Evolutionary conservation across 2,797 vertebrate genomes (phyloP).

Genomic region (Poecilia velifera): DNA sequence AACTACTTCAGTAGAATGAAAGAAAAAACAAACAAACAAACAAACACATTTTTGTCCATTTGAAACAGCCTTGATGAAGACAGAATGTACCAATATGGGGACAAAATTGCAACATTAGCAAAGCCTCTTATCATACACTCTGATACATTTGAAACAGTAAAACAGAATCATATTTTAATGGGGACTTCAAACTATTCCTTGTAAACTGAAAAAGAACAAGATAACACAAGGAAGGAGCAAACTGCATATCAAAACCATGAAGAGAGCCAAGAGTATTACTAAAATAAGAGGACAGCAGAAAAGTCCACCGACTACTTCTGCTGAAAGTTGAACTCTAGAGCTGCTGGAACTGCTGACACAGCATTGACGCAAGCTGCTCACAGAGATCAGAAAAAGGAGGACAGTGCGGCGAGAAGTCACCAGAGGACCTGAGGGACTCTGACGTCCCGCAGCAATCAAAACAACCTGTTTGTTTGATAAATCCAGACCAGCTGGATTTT

Average conservation of each 20-base stretch:
- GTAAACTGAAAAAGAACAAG: neutral
- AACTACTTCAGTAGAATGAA: neutral
- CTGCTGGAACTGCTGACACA: conserved; percentile 41
- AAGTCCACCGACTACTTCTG: conserved; percentile 14
- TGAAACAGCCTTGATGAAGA: conserved; percentile 9
- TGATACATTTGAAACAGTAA: conserved; percentile 32
- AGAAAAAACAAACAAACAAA: neutral
- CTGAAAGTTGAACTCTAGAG: conserved; percentile 30
- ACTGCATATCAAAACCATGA: neutral
- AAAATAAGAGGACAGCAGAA: conserved; percentile 2
- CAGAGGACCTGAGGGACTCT: conserved; percentile 2
- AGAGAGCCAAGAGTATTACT: neutral
- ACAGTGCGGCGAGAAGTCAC: conserved; percentile 23
- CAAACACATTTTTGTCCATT: neutral
- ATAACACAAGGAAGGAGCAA: neutral
- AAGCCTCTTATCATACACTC: conserved; percentile 34
- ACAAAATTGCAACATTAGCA: conserved; percentile 25
- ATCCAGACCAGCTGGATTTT: conserved; percentile 32
- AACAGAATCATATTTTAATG: conserved; percentile 11
- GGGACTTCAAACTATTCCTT: conserved; percentile 2
- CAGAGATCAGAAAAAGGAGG: conserved; percentile 54
- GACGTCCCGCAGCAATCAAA: conserved; percentile 44
- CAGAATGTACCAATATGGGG: conserved; percentile 11
- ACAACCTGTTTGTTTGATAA: conserved; percentile 49
- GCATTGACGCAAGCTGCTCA: conserved; percentile 23